Conservation (phyloP, 2,113 vertebrate genomes). For the Ancistrus triradiatus region DNA sequence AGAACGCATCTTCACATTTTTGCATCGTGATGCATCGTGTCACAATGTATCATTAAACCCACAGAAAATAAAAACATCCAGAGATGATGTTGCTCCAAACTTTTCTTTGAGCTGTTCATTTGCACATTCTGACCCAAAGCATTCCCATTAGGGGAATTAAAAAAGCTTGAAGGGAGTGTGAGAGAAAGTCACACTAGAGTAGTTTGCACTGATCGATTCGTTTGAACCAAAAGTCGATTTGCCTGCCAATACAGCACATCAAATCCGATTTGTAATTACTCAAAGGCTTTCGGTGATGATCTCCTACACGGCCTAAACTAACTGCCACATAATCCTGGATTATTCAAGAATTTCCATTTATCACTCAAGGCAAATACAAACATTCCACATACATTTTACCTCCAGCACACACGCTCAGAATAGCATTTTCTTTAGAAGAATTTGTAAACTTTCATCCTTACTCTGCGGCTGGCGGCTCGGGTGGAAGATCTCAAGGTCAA, state of each 20-base stretch:
- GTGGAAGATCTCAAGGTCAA: conserved; percentile 84
- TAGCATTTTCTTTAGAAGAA: too few species aligned
- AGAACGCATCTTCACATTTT: too few species aligned
- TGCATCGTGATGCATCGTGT: too few species aligned
- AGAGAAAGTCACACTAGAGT: background rate
- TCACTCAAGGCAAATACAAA: too few species aligned
- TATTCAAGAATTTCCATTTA: too few species aligned
- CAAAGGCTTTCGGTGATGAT: background rate
- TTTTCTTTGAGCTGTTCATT: background rate
- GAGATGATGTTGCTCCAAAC: too few species aligned
- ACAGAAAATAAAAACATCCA: too few species aligned
- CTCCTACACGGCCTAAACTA: background rate
- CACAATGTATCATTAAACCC: too few species aligned
- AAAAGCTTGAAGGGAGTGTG: background rate
- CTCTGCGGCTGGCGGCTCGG: conserved; percentile 83
- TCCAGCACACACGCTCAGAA: too few species aligned
- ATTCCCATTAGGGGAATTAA: background rate
- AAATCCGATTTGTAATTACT: background rate
- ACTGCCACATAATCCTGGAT: too few species aligned
- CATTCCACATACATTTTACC: too few species aligned
- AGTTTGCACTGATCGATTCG: background rate
- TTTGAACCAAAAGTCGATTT: background rate
- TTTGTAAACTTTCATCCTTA: too few species aligned
- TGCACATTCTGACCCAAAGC: background rate
- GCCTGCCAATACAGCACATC: background rate